Conservation (phyloP, 2,113 vertebrate species). For the Anarhynchus alexandrinus region DNA sequence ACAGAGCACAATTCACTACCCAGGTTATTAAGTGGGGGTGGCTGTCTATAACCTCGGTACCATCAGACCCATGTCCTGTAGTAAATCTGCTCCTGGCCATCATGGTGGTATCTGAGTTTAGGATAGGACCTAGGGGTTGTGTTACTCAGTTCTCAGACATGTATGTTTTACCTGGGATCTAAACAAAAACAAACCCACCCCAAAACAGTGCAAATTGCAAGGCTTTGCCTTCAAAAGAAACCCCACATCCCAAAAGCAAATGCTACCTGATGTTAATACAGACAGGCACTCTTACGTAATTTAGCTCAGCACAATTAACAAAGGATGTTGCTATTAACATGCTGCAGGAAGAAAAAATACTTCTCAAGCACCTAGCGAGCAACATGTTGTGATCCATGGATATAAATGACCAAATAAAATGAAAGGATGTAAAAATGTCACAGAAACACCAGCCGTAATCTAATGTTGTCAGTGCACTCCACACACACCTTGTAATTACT, state of each 20-base stretch:
- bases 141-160: not conserved
- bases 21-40: not conserved
- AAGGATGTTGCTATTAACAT: conserved; percentile 14
- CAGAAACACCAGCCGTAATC: conserved; percentile 58
- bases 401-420: conserved; percentile 70
- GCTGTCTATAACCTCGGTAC: not conserved
- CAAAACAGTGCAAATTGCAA: not conserved
- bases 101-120: not conserved
- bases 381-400: conserved; percentile 31
- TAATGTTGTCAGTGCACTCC: conserved; percentile 54
- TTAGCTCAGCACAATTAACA: conserved; percentile 13
- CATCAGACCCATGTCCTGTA: not conserved
- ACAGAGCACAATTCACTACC: not conserved
- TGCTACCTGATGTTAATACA: not conserved
- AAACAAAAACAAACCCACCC: not conserved
- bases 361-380: conserved; percentile 14
- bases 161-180: not conserved
- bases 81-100: not conserved
- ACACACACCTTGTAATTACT: conserved; percentile 70
- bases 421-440: conserved; percentile 62
- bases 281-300: not conserved
- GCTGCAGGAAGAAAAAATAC: not conserved
- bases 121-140: not conserved
- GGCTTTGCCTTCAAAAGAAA: not conserved
- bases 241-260: not conserved